A percentile compares a stretch with the other conserved stretches of the same genome.
phyloP scores from a whole-genome alignment of 2,888 invertebrate species.

The Sesamia inferens region DNA sequence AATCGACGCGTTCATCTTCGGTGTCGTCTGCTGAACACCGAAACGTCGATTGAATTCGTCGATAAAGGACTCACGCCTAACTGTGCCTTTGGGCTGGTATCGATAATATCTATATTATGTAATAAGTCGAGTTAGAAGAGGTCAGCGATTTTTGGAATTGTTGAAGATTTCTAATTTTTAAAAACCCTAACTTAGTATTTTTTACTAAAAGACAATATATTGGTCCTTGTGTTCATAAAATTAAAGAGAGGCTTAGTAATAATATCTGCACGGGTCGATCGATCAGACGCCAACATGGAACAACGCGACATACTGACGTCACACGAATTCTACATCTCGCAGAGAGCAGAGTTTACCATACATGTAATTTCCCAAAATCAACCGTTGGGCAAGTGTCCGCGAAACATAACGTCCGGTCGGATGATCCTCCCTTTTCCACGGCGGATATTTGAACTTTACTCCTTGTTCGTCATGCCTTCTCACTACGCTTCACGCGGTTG shows the following conservation, averaged over 20 bases:
- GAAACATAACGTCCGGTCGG: too few relatives aligned
- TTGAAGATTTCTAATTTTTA: neutral
- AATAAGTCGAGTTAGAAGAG: constrained; percentile 62
- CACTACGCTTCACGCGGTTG: neutral
- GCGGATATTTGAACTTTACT: too few relatives aligned
- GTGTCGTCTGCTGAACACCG: constrained; percentile 69
- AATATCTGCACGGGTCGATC: neutral
- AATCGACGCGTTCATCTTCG: constrained; percentile 64
- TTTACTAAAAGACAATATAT: neutral
- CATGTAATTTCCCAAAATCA: too few relatives aligned
- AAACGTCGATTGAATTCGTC: constrained; percentile 68
- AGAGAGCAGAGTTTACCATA: too few relatives aligned
- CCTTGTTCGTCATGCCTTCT: too few relatives aligned
- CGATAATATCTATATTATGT: constrained; percentile 77
- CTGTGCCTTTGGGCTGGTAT: constrained; percentile 67
- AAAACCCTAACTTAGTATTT: neutral
- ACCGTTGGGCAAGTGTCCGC: too few relatives aligned
- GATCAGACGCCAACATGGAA: too few relatives aligned
- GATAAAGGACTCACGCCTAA: constrained; percentile 79
- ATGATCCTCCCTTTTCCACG: too few relatives aligned
- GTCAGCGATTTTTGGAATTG: constrained; percentile 27
- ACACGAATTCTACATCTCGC: too few relatives aligned
- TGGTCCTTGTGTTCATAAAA: neutral
- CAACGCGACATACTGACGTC: too few relatives aligned
- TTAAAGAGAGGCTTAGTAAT: neutral